A percentile compares a stretch with the other conserved stretches of the same genome.
Evolutionary conservation across 2,888 invertebrate genomes (phyloP).

Genomic region (Pemphredon lugubris): DNA sequence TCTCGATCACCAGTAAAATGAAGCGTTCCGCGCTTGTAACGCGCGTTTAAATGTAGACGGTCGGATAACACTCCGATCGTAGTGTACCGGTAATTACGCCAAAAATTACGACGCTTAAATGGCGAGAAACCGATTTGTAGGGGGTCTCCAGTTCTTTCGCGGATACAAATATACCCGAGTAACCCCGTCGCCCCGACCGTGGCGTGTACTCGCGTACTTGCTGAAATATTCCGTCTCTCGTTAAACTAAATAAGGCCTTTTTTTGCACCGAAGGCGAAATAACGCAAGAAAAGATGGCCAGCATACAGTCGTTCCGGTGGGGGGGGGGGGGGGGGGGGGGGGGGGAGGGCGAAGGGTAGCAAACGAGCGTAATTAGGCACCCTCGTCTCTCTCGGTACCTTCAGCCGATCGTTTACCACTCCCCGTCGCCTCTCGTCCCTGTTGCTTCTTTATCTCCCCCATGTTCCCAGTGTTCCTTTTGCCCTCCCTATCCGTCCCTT

Average conservation of each 20-base stretch:
- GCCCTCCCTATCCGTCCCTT: slow-evolving; percentile 57
- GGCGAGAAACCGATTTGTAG: no score
- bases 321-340: slow-evolving; percentile 53
- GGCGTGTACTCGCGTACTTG: no score
- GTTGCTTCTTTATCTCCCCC: slow-evolving; percentile 46
- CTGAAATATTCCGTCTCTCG: slow-evolving; percentile 59
- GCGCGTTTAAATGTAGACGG: no score
- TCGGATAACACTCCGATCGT: no score
- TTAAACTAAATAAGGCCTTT: slow-evolving; percentile 61
- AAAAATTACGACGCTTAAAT: no score
- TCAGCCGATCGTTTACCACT: slow-evolving; percentile 54
- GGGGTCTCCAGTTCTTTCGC: no score
- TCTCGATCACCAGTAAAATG: no score
- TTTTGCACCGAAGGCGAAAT: slow-evolving; percentile 33
- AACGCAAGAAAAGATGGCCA: slow-evolving; percentile 50
- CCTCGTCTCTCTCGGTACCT: slow-evolving; percentile 55
- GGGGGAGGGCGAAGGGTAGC: slow-evolving; percentile 56
- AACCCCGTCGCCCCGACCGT: no score
- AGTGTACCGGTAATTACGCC: no score
- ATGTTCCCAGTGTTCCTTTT: slow-evolving; percentile 27
- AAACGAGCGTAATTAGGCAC: slow-evolving; percentile 71
- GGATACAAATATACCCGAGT: no score
- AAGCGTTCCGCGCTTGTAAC: no score
- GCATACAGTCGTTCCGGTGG: slow-evolving; percentile 27
- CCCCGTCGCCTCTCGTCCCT: not conserved